Conservation (phyloP, 2,888 invertebrate species). For the Eulithis testata region DNA sequence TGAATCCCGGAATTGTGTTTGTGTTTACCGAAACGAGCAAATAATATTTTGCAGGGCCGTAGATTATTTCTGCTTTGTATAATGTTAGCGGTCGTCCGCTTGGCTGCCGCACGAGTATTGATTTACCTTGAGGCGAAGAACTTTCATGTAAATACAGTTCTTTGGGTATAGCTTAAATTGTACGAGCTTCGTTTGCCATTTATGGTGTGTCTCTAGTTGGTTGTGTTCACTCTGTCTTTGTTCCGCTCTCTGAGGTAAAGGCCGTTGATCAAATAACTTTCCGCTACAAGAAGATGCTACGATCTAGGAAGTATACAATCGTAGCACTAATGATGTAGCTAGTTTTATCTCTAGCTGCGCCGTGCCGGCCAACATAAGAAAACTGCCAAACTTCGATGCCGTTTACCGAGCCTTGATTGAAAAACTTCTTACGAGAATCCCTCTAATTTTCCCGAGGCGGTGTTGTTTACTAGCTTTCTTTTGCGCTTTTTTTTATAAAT, state of each 20-base stretch:
- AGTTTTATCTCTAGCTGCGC: slow-evolving; percentile 19
- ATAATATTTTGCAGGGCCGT: slow-evolving; percentile 52
- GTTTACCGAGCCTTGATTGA: slow-evolving; percentile 46
- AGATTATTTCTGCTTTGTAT: slow-evolving; percentile 59
- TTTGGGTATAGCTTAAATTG: slow-evolving; percentile 16
- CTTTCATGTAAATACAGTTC: slow-evolving; percentile 44
- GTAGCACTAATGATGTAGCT: slow-evolving; percentile 20
- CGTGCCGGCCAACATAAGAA: slow-evolving; percentile 24
- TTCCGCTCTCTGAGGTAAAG: neutral
- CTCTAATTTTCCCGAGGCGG: slow-evolving; percentile 32
- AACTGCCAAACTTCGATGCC: slow-evolving; percentile 38
- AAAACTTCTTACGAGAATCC: slow-evolving; percentile 47
- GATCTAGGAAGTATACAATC: slow-evolving; percentile 12
- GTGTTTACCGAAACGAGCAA: slow-evolving; percentile 48
- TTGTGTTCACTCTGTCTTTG: slow-evolving; percentile 8
- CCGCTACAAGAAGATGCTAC: slow-evolving; percentile 9
- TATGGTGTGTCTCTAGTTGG: neutral
- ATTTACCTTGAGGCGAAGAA: slow-evolving; percentile 66
- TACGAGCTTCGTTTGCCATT: slow-evolving; percentile 11
- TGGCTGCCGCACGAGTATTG: slow-evolving; percentile 64
- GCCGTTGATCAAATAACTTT: slow-evolving; percentile 6
- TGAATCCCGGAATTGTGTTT: slow-evolving; percentile 40
- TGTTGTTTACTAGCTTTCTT: slow-evolving; percentile 28
- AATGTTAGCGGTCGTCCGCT: slow-evolving; percentile 53
- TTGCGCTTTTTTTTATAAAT: slow-evolving; percentile 17